Conservation (phyloP, 2,113 vertebrate species). For the Crotalus helleri region DNA sequence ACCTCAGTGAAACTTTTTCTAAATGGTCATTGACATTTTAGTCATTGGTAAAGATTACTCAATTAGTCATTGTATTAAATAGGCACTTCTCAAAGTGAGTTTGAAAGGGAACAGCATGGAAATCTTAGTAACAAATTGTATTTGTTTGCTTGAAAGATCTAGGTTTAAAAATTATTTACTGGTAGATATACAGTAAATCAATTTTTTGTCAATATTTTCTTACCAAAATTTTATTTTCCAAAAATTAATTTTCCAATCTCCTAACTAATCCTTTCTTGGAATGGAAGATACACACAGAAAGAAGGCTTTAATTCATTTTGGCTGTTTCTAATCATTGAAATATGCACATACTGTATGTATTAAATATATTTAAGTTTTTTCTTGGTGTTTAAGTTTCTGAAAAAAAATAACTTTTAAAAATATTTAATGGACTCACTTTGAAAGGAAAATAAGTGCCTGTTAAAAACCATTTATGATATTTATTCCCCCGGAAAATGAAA, state of each 20-base stretch:
- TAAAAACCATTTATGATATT: constrained; percentile 24
- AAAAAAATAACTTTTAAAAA: neutral
- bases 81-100: neutral
- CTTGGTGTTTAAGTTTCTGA: constrained; percentile 14
- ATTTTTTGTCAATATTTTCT: neutral
- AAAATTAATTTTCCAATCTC: accelerated
- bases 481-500: constrained; percentile 18
- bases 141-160: neutral
- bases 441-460: constrained; percentile 9
- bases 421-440: neutral
- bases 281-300: neutral
- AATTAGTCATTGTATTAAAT: neutral
- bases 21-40: neutral
- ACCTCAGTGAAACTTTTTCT: neutral
- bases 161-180: neutral
- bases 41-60: neutral
- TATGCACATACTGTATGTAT: neutral
- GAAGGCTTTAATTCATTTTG: neutral
- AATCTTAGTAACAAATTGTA: neutral
- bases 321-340: constrained; percentile 14
- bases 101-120: neutral
- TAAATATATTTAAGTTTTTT: constrained; percentile 15
- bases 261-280: accelerated
- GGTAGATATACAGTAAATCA: neutral
- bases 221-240: constrained; percentile 1